phyloP scores from a whole-genome alignment of 2,113 vertebrate genomes.

The Phoxinus phoxinus region DNA sequence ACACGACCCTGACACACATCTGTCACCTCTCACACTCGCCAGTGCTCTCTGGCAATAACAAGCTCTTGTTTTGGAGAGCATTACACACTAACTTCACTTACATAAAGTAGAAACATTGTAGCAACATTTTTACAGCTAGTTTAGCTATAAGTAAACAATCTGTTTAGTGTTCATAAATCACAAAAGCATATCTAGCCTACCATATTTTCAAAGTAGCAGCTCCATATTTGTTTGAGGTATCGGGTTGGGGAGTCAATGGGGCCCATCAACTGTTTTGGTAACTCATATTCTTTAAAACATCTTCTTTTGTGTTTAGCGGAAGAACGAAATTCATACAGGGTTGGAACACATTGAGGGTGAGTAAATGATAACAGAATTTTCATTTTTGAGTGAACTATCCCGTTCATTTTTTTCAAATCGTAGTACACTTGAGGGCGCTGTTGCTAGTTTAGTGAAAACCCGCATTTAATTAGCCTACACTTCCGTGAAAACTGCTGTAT shows the following conservation, averaged over 20 bases:
- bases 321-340: too few species aligned
- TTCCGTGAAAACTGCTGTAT: neutral
- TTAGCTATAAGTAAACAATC: neutral
- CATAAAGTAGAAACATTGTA: neutral
- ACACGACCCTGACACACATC: conserved; percentile 47
- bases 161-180: neutral
- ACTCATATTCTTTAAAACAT: too few species aligned
- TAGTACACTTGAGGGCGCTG: conserved; percentile 35
- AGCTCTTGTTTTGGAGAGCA: neutral
- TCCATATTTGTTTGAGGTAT: neutral
- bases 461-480: neutral
- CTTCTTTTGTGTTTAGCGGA: too few species aligned
- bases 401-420: neutral
- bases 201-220: neutral
- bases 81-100: neutral
- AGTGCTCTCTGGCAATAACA: conserved; percentile 5
- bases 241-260: too few species aligned
- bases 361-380: too few species aligned
- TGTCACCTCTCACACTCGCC: conserved; percentile 34
- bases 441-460: neutral
- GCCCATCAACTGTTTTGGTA: too few species aligned
- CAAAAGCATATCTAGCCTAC: neutral
- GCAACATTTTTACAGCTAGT: neutral
- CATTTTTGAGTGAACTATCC: too few species aligned
- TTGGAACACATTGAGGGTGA: too few species aligned